Base-by-base conservation (phyloP, 1,140 invertebrate genomes). In the Pinna nobilis region DNA sequence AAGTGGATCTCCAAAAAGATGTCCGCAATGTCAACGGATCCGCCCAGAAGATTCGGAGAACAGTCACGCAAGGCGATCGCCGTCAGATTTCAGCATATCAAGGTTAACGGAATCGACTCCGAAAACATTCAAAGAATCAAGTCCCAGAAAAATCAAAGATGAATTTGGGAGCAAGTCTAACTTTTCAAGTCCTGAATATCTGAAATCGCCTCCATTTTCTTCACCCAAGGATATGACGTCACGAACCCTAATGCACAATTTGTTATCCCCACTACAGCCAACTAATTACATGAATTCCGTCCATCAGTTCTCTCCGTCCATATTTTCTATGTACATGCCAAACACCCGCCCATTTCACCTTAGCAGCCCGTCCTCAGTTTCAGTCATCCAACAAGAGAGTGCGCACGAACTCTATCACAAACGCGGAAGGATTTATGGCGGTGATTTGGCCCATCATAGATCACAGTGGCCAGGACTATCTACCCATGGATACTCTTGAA, bases 31-130 rank as follows among this genome's bases (percentile, higher is more conserved):
- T 51, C 6, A 63, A 23, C 30, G n/a, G n/a, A n/a, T 53, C 55
- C 30, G 30, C 37, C 61, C 32, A 25, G 53, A 55, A 41, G 49
- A 59, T 49, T 13, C 39, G 1, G 55, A 59, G 35, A 66, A 59
- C 13, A 49, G 61, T 32, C 61, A 15, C 18, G 44, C 47, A 49
- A 49, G 37, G 15, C 49, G 60, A 3, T 23, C 28, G 35, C 32
- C 50, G 2, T 37, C 69, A 13, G 69, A 71, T n/a, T 71, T 71
- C 57, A 71, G 69, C 23, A 71, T 71, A 25, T 71, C 69, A 18
- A 49, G 69, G 41, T 33, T 71, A 15, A 71, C 69, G 15, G 32
- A 51, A 28, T 35, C 59, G 23, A 71, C 57, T 1, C 57, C 59
- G 15, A 61, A 44, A 35, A 37, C 35, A 37, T 53, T 49, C n/a